Evolutionary conservation across 2,113 vertebrate genomes (phyloP).

Genomic region (Oostethus manadensis): DNA sequence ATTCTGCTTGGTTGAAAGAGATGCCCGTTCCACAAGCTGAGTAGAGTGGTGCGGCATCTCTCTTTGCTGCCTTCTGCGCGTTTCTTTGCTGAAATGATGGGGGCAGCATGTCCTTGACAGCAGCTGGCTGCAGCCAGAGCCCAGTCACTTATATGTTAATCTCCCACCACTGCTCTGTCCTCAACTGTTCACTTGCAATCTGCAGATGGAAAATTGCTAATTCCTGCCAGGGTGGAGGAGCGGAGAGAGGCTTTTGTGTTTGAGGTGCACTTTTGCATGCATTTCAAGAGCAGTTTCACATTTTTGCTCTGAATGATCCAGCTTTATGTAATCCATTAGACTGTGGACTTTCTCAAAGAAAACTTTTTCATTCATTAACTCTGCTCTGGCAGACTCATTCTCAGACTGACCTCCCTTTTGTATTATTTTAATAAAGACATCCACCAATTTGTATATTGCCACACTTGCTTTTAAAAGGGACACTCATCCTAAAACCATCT

Average conservation of each 20-base stretch:
- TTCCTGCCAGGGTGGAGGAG: slow-evolving; percentile 21
- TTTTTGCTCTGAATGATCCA: slow-evolving; percentile 26
- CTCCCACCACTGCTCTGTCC: slow-evolving; percentile 47
- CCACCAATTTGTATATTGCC: slow-evolving; percentile 2
- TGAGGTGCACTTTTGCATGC: slow-evolving; percentile 39
- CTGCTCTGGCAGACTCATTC: background rate
- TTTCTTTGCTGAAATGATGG: slow-evolving; percentile 40
- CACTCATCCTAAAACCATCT: slow-evolving; percentile 34
- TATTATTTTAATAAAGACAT: background rate
- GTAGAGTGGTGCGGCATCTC: background rate
- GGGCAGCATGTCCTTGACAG: slow-evolving; percentile 56
- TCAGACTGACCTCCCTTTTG: background rate
- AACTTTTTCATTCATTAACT: slow-evolving; percentile 9
- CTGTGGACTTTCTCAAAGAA: slow-evolving; percentile 17
- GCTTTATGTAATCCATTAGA: slow-evolving; percentile 40
- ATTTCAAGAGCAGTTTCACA: slow-evolving; percentile 45
- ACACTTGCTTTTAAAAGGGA: slow-evolving; percentile 29
- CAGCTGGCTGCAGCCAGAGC: slow-evolving; percentile 58
- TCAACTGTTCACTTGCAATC: slow-evolving; percentile 26
- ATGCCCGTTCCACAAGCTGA: slow-evolving; percentile 9
- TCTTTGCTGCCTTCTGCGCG: slow-evolving; percentile 10
- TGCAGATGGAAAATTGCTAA: slow-evolving; percentile 46
- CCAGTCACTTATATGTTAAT: slow-evolving; percentile 65
- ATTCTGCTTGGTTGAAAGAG: slow-evolving; percentile 3
- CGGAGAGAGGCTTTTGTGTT: slow-evolving; percentile 42